Evolutionary conservation across 2,797 vertebrate species (phyloP).

Genomic region (Oreochromis grahami): DNA sequence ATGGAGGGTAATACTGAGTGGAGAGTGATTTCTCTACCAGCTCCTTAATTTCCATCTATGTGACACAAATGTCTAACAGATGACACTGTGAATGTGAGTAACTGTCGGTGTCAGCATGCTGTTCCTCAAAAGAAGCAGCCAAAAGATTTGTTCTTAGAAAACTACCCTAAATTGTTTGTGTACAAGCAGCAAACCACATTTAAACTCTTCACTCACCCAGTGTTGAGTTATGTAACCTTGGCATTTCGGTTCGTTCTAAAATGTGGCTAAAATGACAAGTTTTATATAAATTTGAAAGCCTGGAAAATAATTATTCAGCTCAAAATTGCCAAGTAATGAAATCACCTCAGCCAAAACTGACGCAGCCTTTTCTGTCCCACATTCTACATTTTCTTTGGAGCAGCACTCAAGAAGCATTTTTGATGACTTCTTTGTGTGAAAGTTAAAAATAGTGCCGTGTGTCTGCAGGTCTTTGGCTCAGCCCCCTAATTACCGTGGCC

Average conservation of each 20-base stretch:
- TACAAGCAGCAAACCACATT: neutral
- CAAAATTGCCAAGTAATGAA: neutral
- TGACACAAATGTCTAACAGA: neutral
- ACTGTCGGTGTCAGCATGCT: neutral
- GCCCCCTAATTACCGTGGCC: conserved; percentile 29
- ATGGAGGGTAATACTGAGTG: neutral
- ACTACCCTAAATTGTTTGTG: neutral
- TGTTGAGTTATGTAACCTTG: neutral
- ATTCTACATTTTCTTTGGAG: conserved; percentile 32
- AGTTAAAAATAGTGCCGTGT: conserved; percentile 41
- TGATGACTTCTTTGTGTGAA: conserved; percentile 36
- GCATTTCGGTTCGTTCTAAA: neutral
- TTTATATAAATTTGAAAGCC: conserved; percentile 12
- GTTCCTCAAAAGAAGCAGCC: neutral
- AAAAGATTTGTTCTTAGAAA: neutral
- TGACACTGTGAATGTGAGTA: neutral
- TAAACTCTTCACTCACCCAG: neutral
- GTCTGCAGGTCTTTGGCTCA: conserved; percentile 33
- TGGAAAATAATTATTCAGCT: neutral
- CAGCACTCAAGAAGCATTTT: conserved; percentile 25
- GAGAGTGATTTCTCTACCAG: neutral
- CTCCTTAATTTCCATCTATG: neutral
- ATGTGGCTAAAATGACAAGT: neutral
- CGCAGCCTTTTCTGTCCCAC: conserved; percentile 13
- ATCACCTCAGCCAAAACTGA: neutral